Conservation (phyloP, 2,113 vertebrate species). For the Chionomys nivalis region DNA sequence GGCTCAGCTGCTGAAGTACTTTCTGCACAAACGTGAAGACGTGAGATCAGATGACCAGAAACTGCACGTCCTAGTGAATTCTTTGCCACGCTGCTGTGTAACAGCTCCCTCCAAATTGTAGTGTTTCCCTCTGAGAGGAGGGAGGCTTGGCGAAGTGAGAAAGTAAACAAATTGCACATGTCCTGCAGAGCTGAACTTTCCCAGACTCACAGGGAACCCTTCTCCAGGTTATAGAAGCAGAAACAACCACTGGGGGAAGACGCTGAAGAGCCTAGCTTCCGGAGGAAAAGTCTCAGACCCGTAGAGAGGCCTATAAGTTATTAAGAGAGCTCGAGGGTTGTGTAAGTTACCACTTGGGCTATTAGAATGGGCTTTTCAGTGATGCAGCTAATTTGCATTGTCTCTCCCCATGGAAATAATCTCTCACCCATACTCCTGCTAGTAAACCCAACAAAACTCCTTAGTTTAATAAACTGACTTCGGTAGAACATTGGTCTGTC, state of each 20-base stretch:
- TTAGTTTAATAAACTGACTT: background rate
- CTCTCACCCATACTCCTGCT: background rate
- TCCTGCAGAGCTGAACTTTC: background rate
- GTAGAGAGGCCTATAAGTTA: background rate
- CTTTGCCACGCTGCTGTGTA: background rate
- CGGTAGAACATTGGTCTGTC: background rate
- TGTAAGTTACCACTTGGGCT: background rate
- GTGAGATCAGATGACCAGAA: background rate
- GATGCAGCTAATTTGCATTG: background rate
- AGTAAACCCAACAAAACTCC: background rate
- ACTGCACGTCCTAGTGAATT: background rate
- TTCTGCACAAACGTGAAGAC: background rate
- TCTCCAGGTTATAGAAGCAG: background rate
- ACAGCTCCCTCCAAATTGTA: background rate
- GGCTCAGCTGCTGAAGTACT: background rate
- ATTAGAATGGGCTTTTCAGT: background rate
- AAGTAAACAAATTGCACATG: background rate
- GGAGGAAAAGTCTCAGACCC: background rate
- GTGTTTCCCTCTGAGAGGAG: background rate
- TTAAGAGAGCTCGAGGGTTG: background rate
- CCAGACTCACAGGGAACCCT: background rate
- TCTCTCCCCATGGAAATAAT: background rate
- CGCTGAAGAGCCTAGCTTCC: too few species aligned
- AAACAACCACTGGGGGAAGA: background rate
- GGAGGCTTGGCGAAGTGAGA: background rate